Conservation (phyloP, 2,113 vertebrate species). For the Ptilonorhynchus violaceus region DNA sequence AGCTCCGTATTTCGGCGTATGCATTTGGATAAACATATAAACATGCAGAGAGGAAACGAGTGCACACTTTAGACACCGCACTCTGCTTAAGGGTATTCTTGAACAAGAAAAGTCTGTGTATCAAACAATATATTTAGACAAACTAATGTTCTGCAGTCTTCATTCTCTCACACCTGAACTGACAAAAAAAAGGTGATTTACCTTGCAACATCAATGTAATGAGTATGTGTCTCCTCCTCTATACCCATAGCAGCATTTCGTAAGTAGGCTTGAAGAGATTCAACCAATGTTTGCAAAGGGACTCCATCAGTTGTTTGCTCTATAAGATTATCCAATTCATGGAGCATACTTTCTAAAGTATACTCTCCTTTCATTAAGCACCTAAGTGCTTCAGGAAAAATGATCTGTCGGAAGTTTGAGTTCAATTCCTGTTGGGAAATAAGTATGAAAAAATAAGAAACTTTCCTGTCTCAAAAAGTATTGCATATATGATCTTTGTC, state of each 20-base stretch:
- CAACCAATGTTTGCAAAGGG: slow-evolving; percentile 84
- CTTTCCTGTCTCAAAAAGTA: neutral
- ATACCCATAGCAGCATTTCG: slow-evolving; percentile 84
- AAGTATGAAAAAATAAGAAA: neutral
- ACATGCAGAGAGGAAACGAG: accelerated
- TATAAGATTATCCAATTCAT: slow-evolving; percentile 89
- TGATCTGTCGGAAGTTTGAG: slow-evolving; percentile 98
- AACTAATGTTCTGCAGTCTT: neutral
- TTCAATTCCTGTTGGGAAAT: slow-evolving; percentile 85
- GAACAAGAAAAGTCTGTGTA: neutral
- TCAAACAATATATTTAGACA: neutral
- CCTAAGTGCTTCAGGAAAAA: slow-evolving; percentile 94
- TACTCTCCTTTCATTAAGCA: slow-evolving; percentile 94
- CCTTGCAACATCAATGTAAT: slow-evolving; percentile 93
- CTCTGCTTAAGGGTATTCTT: neutral
- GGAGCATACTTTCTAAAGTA: slow-evolving; percentile 92
- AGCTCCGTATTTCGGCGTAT: neutral
- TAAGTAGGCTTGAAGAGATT: slow-evolving; percentile 86
- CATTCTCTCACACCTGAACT: neutral
- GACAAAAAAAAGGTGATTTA: neutral
- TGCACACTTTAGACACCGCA: neutral
- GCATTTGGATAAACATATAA: neutral
- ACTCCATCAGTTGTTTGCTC: slow-evolving; percentile 93
- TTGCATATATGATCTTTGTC: neutral
- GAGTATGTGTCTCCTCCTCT: slow-evolving; percentile 86